Conservation (phyloP, 2,113 vertebrate species). For the Aix galericulata region DNA sequence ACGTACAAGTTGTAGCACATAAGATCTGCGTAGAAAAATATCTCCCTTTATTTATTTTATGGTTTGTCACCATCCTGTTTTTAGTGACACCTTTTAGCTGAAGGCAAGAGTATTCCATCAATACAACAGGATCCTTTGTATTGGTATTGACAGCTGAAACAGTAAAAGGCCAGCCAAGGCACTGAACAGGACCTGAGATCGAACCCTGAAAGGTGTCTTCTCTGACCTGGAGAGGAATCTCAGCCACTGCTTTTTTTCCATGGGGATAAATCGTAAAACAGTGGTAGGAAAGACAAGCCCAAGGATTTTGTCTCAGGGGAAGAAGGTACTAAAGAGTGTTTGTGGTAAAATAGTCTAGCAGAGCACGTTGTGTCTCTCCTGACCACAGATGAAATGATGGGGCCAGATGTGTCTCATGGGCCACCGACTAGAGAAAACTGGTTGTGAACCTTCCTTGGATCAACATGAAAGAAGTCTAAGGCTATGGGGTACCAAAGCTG, state of each 20-base stretch:
- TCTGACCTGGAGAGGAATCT: neutral
- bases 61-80: neutral
- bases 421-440: constrained; percentile 47
- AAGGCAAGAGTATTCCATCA: neutral
- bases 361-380: constrained; percentile 58
- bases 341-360: constrained; percentile 69
- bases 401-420: constrained; percentile 60
- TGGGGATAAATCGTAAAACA: neutral
- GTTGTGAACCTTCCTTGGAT: constrained; percentile 73
- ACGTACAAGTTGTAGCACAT: neutral
- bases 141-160: neutral
- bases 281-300: constrained; percentile 33
- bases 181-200: neutral
- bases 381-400: constrained; percentile 63
- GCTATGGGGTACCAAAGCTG: constrained; percentile 65
- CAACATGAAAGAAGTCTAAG: constrained; percentile 75
- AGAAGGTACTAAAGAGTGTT: constrained; percentile 57
- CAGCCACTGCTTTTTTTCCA: neutral
- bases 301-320: constrained; percentile 47
- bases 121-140: neutral
- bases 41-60: neutral
- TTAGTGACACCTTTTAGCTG: neutral
- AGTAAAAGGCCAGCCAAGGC: neutral
- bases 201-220: neutral
- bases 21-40: constrained; percentile 5